Evolutionary conservation across 2,113 vertebrate species (phyloP).

Genomic region (Colius striatus): DNA sequence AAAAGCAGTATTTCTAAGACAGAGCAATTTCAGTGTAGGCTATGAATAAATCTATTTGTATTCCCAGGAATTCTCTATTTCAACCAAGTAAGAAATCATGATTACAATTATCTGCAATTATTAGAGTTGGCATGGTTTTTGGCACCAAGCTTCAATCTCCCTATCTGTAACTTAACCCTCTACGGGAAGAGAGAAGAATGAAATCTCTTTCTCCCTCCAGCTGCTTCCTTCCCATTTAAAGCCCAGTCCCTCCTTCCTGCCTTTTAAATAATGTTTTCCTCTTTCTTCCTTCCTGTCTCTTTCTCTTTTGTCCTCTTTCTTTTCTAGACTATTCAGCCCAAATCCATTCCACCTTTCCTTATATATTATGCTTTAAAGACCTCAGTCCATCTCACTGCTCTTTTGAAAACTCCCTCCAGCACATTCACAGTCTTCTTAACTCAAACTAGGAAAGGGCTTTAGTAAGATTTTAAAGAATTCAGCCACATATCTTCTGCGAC

Average conservation of each 20-base stretch:
- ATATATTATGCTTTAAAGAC: neutral
- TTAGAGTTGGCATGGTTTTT: neutral
- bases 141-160: neutral
- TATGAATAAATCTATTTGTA: neutral
- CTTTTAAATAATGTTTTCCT: neutral
- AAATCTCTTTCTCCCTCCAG: neutral
- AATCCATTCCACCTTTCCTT: neutral
- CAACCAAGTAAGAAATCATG: neutral
- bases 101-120: neutral
- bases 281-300: neutral
- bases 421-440: neutral
- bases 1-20: neutral
- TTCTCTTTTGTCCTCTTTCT: neutral
- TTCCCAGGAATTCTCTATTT: neutral
- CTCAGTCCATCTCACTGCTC: neutral
- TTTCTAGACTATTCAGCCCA: neutral
- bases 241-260: neutral
- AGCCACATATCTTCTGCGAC: neutral
- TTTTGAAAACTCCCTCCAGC: neutral
- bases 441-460: neutral
- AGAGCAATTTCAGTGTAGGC: neutral
- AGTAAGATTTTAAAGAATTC: neutral
- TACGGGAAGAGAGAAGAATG: neutral
- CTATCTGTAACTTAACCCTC: neutral
- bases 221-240: neutral